Percentiles rank a stretch among this genome's conserved stretches.
These are phyloP conservation scores for Eupsittula cactorum DNA, from an alignment of 2,113 vertebrate species.

Conservation along the genomic window DNA sequence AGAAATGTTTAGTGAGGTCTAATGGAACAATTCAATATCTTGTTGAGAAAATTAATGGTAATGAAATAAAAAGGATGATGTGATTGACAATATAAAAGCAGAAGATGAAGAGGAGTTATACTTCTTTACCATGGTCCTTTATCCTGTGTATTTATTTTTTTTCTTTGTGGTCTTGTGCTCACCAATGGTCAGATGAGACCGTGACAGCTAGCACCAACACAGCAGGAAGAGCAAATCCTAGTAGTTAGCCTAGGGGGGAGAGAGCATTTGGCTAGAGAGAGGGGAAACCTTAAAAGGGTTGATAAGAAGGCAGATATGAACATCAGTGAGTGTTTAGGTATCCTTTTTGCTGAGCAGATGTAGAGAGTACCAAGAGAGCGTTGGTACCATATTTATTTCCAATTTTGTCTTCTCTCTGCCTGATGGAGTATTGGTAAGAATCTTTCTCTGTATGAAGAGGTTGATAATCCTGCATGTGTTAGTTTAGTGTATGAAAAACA, in stretches of 20 bases:
- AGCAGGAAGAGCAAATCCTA: not conserved
- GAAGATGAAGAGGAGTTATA: not conserved
- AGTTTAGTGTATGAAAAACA: not conserved
- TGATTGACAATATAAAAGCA: not conserved
- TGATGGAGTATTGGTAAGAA: not conserved
- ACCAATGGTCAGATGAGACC: not conserved
- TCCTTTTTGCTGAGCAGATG: not conserved
- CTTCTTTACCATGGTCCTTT: not conserved
- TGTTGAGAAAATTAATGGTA: not conserved
- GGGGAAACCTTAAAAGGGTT: not conserved
- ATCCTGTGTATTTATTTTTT: not conserved
- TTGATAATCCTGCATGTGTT: not conserved
- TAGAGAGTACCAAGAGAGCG: not conserved
- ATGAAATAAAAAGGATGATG: not conserved
- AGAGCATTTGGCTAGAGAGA: accelerated
- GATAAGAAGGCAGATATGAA: not conserved
- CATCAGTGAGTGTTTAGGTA: not conserved
- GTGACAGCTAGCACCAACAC: not conserved
- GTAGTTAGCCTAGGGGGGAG: not conserved
- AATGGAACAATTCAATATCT: not conserved
- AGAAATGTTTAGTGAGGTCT: not conserved
- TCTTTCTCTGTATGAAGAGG: not conserved
- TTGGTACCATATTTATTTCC: not conserved
- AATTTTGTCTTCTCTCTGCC: not conserved
- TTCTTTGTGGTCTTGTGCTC: not conserved